Percentiles rank a stretch among this genome's conserved stretches.
These are phyloP conservation scores for Cheilinus undulatus DNA, from an alignment of 2,113 vertebrate genomes.

Conservation along the genomic window DNA sequence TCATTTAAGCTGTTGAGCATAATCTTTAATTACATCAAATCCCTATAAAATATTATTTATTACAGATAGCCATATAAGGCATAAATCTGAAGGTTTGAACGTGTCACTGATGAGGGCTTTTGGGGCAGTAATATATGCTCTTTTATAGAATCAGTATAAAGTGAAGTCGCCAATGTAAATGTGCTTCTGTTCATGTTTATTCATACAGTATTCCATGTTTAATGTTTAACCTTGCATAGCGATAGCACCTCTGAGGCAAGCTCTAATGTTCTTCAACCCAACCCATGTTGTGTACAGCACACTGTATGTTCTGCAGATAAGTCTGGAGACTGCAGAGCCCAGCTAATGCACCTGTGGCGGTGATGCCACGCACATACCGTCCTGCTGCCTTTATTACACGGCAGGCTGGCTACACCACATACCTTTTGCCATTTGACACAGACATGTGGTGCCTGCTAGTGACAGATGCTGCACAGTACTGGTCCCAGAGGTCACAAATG, in stretches of 20 bases:
- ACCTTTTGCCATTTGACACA: slow-evolving; percentile 76
- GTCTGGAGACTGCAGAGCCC: slow-evolving; percentile 10
- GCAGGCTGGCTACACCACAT: slow-evolving; percentile 46
- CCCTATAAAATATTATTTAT: slow-evolving; percentile 6
- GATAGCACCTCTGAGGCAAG: slow-evolving; percentile 1
- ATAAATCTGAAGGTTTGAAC: background rate
- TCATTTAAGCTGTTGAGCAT: too few relatives aligned
- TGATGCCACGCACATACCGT: slow-evolving; percentile 20
- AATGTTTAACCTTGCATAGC: slow-evolving; percentile 12
- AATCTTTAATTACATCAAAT: too few relatives aligned
- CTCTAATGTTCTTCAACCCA: background rate
- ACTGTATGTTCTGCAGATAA: slow-evolving; percentile 21
- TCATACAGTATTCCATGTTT: background rate
- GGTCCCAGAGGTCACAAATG: slow-evolving; percentile 78
- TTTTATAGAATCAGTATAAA: too few relatives aligned
- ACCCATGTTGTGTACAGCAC: slow-evolving; percentile 26
- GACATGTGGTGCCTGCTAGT: slow-evolving; percentile 66
- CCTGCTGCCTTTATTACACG: slow-evolving; percentile 47
- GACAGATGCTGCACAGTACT: slow-evolving; percentile 78
- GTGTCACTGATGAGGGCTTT: too few relatives aligned
- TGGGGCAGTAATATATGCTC: too few relatives aligned
- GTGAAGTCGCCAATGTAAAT: background rate
- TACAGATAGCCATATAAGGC: background rate
- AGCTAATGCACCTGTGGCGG: slow-evolving; percentile 45
- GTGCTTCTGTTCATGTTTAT: slow-evolving; percentile 13